Conservation (phyloP, 2,888 invertebrate genomes). For the Nymphalis polychloros region DNA sequence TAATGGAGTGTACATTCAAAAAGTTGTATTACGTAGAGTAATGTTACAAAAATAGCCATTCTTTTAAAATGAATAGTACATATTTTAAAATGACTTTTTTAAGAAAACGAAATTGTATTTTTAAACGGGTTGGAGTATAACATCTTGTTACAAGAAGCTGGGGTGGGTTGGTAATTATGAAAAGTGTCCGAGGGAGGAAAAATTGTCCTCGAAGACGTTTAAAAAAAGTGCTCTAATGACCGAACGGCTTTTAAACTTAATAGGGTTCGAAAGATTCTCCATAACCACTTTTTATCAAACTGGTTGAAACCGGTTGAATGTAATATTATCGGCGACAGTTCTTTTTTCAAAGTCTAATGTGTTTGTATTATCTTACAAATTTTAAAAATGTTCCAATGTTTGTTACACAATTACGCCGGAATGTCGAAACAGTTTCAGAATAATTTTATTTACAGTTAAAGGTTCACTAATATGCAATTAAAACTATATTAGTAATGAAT, state of each 20-base stretch:
- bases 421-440: no score
- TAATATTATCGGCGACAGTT: constrained; percentile 13
- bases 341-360: not conserved
- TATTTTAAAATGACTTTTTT: not conserved
- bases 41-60: not conserved
- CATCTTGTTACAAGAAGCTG: constrained; percentile 64
- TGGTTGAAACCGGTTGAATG: constrained; percentile 11
- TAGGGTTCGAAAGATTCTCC: constrained; percentile 72
- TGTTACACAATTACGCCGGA: no score
- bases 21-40: not conserved
- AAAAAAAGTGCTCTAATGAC: constrained; percentile 77
- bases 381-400: no score
- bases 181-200: constrained; percentile 77
- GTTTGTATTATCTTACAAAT: no score
- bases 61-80: not conserved
- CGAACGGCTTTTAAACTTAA: constrained; percentile 76
- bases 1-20: not conserved
- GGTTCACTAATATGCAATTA: no score
- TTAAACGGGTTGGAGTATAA: constrained; percentile 59
- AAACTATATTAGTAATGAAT: no score
- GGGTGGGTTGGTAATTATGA: constrained; percentile 75
- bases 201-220: constrained; percentile 68
- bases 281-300: constrained; percentile 39
- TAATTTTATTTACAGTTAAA: no score
- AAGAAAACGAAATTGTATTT: constrained; percentile 58